Base-by-base conservation (phyloP, 1,140 invertebrate genomes). In the Danaus melanippus region DNA sequence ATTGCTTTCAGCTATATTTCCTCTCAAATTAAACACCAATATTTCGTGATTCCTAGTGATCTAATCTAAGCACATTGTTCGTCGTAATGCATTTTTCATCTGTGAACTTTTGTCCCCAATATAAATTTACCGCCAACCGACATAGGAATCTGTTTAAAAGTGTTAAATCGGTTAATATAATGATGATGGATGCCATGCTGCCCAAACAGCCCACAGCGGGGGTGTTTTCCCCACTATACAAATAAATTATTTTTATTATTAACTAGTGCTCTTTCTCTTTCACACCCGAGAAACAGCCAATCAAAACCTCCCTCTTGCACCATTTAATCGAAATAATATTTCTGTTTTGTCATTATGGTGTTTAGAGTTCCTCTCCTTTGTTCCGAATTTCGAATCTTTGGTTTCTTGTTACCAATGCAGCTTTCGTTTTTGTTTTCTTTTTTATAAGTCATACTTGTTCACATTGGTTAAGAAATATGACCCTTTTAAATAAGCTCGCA, bases 201-300 rank as follows among this genome's bases (percentile, higher is more conserved):
- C 76, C 79, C 80, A 79, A 83, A 81, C 74, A 82, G 75, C 79
- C 76, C 84, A 74, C 84, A 84, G 84, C 84, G 84, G 84, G 84
- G 84, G 84, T 86, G 84, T 86, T 82, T 75, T 79, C 84, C 83
- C 83, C 77, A 79, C 80, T 84, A 79, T 84, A 84, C 79, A 84
- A 84, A 86, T 86, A 86, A 84, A 84, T 79, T 86, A 84, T 86
- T 86, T 84, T 86, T 86, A 86, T 86, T 86, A 86, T 82, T 86
- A 84, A 84, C 84, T 64, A 75, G 58, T 70, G 56, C 60, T 51
- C 60, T 60, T 50, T 80, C 76, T 67, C 65, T 67, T 51, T 84
- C 71, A 42, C 70, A 65, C 77, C 45, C 59, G 63, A 52, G 40
- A 54, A 46, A 52, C 56, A 47, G 12, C 60, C 64, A 65, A 73